These are phyloP conservation scores for Hydroisotoma schaefferi DNA, from an alignment of 2,888 invertebrate species.

Conservation along the genomic window DNA sequence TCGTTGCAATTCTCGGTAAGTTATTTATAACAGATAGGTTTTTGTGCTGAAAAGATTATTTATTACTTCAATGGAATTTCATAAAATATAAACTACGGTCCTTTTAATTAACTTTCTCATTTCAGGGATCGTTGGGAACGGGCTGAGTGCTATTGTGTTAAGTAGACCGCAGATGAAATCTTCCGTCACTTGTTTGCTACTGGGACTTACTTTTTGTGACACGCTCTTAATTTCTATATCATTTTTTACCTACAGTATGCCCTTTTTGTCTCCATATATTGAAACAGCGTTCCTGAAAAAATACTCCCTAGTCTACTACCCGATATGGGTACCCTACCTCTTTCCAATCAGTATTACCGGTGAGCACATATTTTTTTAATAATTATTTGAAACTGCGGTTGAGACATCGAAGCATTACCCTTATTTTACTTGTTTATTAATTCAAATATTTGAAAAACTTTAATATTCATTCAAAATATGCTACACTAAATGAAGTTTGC, in stretches of 20 bases:
- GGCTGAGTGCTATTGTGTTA: constrained; percentile 83
- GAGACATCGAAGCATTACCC: too few species aligned
- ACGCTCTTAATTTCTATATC: constrained; percentile 83
- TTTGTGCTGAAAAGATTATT: neutral
- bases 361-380: too few species aligned
- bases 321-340: constrained; percentile 45
- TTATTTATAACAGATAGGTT: neutral
- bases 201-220: constrained; percentile 90
- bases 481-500: too few species aligned
- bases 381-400: too few species aligned
- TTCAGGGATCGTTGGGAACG: constrained; percentile 78
- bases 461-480: too few species aligned
- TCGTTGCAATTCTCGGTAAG: constrained; percentile 57
- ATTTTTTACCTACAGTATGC: constrained; percentile 78
- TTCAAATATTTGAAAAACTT: too few species aligned
- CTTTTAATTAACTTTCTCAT: neutral
- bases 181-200: constrained; percentile 89
- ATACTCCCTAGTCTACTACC: constrained; percentile 44
- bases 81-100: neutral
- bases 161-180: constrained; percentile 92
- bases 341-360: constrained; percentile 47
- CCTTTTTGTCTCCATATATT: constrained; percentile 79
- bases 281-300: constrained; percentile 52
- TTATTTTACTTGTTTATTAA: too few species aligned
- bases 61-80: neutral